phyloP scores from a whole-genome alignment of 2,797 vertebrate species.

The Micrastur ruficollis region DNA sequence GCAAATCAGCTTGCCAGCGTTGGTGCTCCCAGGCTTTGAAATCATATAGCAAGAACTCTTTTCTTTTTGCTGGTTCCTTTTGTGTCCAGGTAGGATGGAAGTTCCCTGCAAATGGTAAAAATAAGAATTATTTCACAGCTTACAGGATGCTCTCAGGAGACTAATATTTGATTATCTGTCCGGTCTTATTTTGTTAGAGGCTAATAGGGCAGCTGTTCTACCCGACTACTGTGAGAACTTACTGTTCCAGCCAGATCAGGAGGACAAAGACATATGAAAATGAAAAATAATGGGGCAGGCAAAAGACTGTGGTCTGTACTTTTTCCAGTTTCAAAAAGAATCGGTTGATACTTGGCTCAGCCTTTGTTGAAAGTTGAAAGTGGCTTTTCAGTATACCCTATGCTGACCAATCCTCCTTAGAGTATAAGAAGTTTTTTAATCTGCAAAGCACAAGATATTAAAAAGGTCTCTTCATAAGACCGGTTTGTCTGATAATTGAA shows the following conservation, averaged over 20 bases:
- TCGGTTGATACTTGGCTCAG: not conserved
- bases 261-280: slow-evolving; percentile 51
- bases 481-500: slow-evolving; percentile 9
- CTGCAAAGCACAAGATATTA: slow-evolving; percentile 6
- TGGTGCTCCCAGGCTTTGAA: not conserved
- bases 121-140: not conserved
- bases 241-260: slow-evolving; percentile 44
- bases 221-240: slow-evolving; percentile 17
- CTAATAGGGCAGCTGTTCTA: slow-evolving; percentile 29
- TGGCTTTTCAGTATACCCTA: not conserved
- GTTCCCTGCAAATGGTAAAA: not conserved
- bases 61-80: not conserved
- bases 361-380: slow-evolving; percentile 45
- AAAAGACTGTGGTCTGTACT: slow-evolving; percentile 19
- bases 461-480: not conserved
- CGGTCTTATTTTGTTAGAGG: slow-evolving; percentile 28
- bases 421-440: slow-evolving; percentile 19
- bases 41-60: not conserved
- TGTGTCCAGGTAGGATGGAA: not conserved
- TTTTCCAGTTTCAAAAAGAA: slow-evolving; percentile 30
- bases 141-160: not conserved
- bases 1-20: not conserved
- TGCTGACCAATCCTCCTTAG: not conserved
- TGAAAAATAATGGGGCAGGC: slow-evolving; percentile 53
- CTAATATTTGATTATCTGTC: slow-evolving; percentile 31